phyloP scores from a whole-genome alignment of 2,113 vertebrate species.

The Atherinomorus stipes region DNA sequence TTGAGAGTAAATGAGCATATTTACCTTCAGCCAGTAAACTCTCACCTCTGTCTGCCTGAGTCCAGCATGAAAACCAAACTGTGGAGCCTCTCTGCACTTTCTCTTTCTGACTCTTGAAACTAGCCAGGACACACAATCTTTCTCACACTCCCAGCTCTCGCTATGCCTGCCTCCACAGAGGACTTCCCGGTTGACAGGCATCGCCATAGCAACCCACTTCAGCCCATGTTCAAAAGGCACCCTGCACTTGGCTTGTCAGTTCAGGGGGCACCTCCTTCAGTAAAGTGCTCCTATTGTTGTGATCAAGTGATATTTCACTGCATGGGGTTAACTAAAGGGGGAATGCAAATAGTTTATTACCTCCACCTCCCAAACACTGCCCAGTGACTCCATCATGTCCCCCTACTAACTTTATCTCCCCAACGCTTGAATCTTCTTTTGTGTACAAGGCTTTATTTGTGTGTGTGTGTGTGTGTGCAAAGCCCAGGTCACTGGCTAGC shows the following conservation, averaged over 20 bases:
- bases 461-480: slow-evolving; percentile 8
- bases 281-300: slow-evolving; percentile 74
- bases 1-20: slow-evolving; percentile 33
- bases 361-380: slow-evolving; percentile 57
- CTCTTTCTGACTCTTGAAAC: slow-evolving; percentile 44
- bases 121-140: slow-evolving; percentile 58
- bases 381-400: slow-evolving; percentile 44
- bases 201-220: slow-evolving; percentile 75
- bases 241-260: slow-evolving; percentile 68
- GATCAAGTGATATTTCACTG: slow-evolving; percentile 83
- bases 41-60: slow-evolving; percentile 42
- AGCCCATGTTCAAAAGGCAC: slow-evolving; percentile 67
- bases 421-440: slow-evolving; percentile 44
- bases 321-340: slow-evolving; percentile 71
- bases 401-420: slow-evolving; percentile 40
- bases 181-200: slow-evolving; percentile 81
- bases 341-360: slow-evolving; percentile 74
- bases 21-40: slow-evolving; percentile 69
- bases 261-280: slow-evolving; percentile 60
- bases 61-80: slow-evolving; percentile 35
- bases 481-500: slow-evolving; percentile 44
- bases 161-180: slow-evolving; percentile 65
- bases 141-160: slow-evolving; percentile 52
- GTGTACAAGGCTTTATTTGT: neutral
- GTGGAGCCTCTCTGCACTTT: slow-evolving; percentile 39